Evolutionary conservation across 2,888 invertebrate genomes (phyloP).

Genomic region (Penaeus monodon): DNA sequence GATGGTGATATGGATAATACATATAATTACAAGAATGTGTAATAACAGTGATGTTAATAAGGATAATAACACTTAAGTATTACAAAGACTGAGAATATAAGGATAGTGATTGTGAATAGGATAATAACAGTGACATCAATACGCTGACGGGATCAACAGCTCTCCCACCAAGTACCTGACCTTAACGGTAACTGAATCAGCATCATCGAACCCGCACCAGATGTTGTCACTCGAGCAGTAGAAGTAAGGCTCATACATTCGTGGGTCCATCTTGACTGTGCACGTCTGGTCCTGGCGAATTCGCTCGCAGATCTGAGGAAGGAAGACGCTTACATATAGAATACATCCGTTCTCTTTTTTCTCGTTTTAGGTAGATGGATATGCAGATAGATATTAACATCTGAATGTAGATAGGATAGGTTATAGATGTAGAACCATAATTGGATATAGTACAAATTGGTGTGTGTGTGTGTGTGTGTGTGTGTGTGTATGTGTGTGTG

Average conservation of each 20-base stretch:
- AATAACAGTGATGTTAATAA: too few relatives aligned
- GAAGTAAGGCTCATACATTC: conserved; percentile 53
- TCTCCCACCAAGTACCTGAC: conserved; percentile 8
- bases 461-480: too few relatives aligned
- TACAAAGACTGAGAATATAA: background rate
- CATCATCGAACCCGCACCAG: conserved; percentile 60
- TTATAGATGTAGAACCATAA: too few relatives aligned
- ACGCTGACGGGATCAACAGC: too few relatives aligned
- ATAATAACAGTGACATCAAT: background rate
- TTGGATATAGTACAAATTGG: too few relatives aligned
- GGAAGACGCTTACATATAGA: background rate
- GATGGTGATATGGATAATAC: too few relatives aligned
- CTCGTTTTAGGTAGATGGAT: background rate
- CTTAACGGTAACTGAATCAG: conserved; percentile 48
- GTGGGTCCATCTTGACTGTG: conserved; percentile 37
- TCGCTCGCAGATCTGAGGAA: conserved; percentile 39
- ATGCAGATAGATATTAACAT: background rate
- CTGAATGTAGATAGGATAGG: too few relatives aligned
- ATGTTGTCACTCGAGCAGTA: conserved; percentile 46
- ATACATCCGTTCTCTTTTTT: too few relatives aligned
- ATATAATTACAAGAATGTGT: too few relatives aligned
- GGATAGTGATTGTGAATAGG: background rate
- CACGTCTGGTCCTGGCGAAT: conserved; percentile 16
- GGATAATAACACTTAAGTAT: too few relatives aligned
- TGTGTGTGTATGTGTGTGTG: too few relatives aligned